These are phyloP conservation scores for Eubasilissa regina DNA, from an alignment of 1,140 invertebrate genomes.

Conservation along the genomic window DNA sequence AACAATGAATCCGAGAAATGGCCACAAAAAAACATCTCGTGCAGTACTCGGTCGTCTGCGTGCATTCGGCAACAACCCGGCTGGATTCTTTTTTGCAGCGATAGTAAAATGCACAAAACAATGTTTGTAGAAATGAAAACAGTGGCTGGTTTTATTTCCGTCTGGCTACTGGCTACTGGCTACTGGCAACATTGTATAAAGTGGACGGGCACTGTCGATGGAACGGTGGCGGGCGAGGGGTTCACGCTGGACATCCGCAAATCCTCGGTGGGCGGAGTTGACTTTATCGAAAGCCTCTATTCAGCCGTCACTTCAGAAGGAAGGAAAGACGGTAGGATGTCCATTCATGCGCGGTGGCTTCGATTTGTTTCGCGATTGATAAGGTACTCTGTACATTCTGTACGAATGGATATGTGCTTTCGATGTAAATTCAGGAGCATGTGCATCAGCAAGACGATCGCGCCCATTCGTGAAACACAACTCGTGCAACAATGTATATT, in stretches of 20 bases:
- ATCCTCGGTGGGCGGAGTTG: not conserved
- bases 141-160: constrained; percentile 1
- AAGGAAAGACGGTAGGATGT: not conserved
- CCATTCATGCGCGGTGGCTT: not conserved
- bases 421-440: constrained; percentile 22
- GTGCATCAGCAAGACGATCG: not conserved
- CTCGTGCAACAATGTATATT: not conserved
- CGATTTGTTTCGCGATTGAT: not conserved
- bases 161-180: not conserved
- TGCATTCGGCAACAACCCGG: constrained; percentile 4
- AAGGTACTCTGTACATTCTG: not conserved
- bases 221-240: not conserved
- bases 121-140: constrained; percentile 29
- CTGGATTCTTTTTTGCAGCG: not conserved
- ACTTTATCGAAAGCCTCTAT: constrained; percentile 8
- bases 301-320: not conserved
- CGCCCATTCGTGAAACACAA: constrained; percentile 9
- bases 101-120: constrained; percentile 22
- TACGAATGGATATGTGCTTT: not conserved
- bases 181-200: no score
- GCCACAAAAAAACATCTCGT: not conserved
- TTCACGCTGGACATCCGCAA: not conserved
- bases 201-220: not conserved
- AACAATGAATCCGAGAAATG: constrained; percentile 29
- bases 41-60: not conserved